Base-by-base conservation (phyloP, 1,140 invertebrate species). In the Saccostrea echinata region DNA sequence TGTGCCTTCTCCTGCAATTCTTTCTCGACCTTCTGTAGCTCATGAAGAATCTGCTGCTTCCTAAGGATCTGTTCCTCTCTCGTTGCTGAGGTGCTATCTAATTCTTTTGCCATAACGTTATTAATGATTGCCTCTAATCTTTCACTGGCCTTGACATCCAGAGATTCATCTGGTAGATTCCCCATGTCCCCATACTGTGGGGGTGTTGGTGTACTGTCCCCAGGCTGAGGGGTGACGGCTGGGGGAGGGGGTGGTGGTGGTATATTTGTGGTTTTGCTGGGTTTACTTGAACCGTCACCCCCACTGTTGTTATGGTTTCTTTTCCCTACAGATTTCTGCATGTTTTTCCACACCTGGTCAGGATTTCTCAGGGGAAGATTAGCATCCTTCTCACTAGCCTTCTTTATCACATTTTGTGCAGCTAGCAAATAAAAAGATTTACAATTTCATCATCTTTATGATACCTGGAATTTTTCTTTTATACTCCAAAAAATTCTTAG, bases 41-140 rank as follows among this genome's bases (percentile, higher is more conserved):
- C 97, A 92, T 97, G 97, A 11, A 97, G 95, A 91, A 97, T 97
- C 93, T 97, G 97, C 94, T 97, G 97, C 91, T 97, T 97, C 88
- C 97, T 96, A 24, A 96, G 94, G 80, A 96, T 96, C 90, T 97
- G 96, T 85, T 97, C 97, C 90, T 97, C 96, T 89, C 95, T 94
- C 71, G 94, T 94, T 83, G 93, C 91, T 88, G 94, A 86, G 64
- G 93, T 93, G 88, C 94, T 92, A 84, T 93, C 89, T 64, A 95
- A 92, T 52, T 94, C 94, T 89, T 94, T 94, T 57, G 92, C 92
- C 93, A 95, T 94, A 91, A 95, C 95, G 64, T 88, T 88, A 68
- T 88, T 88, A 24, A 88, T 88, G 24, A 88, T 88, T 11, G 87
- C 87, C 84, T 88, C 87, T 68, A 88, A 83, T 55, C 87, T 85